Percentiles rank a stretch among this genome's conserved stretches.
phyloP scores from a whole-genome alignment of 2,113 vertebrate species.

The Puntigrus tetrazona region DNA sequence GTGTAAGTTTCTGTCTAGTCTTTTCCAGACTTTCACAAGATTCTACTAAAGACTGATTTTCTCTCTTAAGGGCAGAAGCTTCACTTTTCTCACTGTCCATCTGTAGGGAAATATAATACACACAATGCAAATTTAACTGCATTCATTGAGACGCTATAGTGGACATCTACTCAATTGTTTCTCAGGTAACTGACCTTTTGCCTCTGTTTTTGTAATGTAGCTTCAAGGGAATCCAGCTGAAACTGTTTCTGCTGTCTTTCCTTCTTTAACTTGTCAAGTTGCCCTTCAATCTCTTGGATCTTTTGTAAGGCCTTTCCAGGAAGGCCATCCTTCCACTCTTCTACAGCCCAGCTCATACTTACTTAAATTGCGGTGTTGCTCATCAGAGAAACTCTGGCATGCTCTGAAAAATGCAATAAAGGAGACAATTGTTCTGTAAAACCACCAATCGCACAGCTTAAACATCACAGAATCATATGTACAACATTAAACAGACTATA shows the following conservation, averaged over 20 bases:
- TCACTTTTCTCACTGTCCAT: constrained; percentile 88
- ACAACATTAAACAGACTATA: background rate
- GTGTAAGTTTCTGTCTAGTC: constrained; percentile 81
- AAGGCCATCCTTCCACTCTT: constrained; percentile 95
- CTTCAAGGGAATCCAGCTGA: constrained; percentile 87
- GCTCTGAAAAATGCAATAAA: background rate
- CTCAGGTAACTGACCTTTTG: constrained; percentile 80
- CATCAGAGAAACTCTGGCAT: constrained; percentile 28
- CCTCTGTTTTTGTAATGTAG: constrained; percentile 88
- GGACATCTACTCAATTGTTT: background rate
- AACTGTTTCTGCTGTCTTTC: constrained; percentile 89
- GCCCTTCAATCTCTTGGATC: constrained; percentile 87
- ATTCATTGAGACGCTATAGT: background rate
- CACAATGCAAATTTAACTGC: background rate
- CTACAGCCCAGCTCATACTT: constrained; percentile 90
- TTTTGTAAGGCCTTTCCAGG: constrained; percentile 86
- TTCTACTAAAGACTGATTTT: constrained; percentile 88
- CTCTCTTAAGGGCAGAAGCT: constrained; percentile 81
- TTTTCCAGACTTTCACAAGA: constrained; percentile 88
- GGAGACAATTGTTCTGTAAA: background rate
- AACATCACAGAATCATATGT: background rate
- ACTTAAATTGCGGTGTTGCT: background rate
- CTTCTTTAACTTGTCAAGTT: constrained; percentile 89
- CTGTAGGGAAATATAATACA: constrained; percentile 63
- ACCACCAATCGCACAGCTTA: background rate